Conservation (phyloP, 2,797 vertebrate species). For the Trachurus trachurus region DNA sequence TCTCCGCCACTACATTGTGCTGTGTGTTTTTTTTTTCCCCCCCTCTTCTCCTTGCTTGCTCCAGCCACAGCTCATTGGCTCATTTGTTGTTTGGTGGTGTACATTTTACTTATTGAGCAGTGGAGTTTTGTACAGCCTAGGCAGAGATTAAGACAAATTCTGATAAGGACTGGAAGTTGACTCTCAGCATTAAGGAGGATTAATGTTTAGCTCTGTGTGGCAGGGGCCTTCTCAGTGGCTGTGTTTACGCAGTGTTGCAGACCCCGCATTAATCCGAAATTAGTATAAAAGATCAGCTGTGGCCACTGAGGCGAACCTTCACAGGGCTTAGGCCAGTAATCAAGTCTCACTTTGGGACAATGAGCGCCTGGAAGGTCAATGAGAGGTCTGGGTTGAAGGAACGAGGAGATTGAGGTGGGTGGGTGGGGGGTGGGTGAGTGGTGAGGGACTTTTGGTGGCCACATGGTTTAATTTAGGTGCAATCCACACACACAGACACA, state of each 20-base stretch:
- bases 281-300: slow-evolving; percentile 99
- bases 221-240: slow-evolving; percentile 93
- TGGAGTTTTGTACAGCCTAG: slow-evolving; percentile 91
- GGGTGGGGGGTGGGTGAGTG: slow-evolving; percentile 28
- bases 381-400: slow-evolving; percentile 72
- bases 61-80: slow-evolving; percentile 44
- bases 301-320: slow-evolving; percentile 90
- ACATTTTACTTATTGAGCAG: slow-evolving; percentile 90
- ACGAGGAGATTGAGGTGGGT: slow-evolving; percentile 74
- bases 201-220: slow-evolving; percentile 99
- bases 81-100: slow-evolving; percentile 86
- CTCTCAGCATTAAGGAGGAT: slow-evolving; percentile 99
- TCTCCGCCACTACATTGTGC: background rate
- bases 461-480: slow-evolving; percentile 80
- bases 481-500: slow-evolving; percentile 28
- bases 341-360: slow-evolving; percentile 88
- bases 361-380: slow-evolving; percentile 82
- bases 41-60: background rate
- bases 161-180: slow-evolving; percentile 99
- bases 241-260: slow-evolving; percentile 97
- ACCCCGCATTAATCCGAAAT: slow-evolving; percentile 99
- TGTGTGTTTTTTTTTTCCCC: background rate
- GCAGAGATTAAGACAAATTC: slow-evolving; percentile 99
- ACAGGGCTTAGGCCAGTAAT: slow-evolving; percentile 92
- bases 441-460: slow-evolving; percentile 67